Evolutionary conservation across 2,797 vertebrate species (phyloP).

Genomic region (Nannoperca australis): DNA sequence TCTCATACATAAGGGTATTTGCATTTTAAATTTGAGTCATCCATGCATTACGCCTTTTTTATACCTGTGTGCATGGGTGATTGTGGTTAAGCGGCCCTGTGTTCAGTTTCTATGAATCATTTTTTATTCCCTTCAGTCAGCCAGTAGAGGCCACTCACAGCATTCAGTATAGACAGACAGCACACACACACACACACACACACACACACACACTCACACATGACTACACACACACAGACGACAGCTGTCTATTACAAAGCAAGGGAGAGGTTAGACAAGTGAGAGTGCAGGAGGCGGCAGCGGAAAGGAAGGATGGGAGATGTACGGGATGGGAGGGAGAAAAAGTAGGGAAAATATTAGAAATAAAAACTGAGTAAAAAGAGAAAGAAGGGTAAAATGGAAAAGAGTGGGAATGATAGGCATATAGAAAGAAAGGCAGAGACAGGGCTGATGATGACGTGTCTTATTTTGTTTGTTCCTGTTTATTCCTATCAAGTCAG

Average conservation of each 20-base stretch:
- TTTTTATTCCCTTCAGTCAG: conserved; percentile 90
- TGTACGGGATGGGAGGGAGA: neutral
- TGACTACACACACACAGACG: conserved; percentile 29
- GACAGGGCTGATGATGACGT: conserved; percentile 42
- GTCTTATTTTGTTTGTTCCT: conserved; percentile 49
- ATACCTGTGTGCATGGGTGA: neutral
- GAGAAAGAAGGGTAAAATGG: neutral
- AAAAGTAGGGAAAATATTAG: conserved; percentile 7
- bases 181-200: conserved; percentile 51
- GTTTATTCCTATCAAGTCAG: conserved; percentile 58
- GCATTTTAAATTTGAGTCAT: conserved; percentile 25
- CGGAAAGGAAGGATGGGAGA: conserved; percentile 13
- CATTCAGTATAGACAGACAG: conserved; percentile 87
- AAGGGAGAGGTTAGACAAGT: conserved; percentile 39
- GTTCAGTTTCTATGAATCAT: conserved; percentile 82
- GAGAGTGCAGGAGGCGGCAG: conserved; percentile 41
- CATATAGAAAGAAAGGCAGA: conserved; percentile 7
- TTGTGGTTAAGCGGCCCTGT: conserved; percentile 11
- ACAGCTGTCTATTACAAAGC: conserved; percentile 73
- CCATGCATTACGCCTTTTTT: neutral
- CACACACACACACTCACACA: conserved; percentile 35
- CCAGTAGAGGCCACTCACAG: conserved; percentile 99
- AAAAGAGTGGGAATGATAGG: conserved; percentile 31
- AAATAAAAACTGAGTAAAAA: neutral
- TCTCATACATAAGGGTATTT: conserved; percentile 25